Conservation (phyloP, 2,113 vertebrate genomes). For the Martes martes region DNA sequence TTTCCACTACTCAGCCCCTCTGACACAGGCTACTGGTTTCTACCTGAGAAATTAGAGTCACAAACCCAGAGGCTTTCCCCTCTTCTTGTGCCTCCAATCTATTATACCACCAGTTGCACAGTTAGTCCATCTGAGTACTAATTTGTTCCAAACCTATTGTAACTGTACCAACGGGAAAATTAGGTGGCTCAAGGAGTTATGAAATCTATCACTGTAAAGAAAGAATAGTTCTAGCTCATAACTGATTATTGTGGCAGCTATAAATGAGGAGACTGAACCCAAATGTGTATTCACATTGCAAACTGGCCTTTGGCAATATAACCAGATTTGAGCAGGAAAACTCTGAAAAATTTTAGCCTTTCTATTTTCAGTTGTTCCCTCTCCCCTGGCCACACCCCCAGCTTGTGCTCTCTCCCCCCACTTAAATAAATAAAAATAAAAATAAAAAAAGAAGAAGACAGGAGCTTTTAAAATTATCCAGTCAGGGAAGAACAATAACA, state of each 20-base stretch:
- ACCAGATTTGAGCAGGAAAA: neutral
- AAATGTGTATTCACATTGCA: neutral
- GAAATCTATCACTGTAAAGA: neutral
- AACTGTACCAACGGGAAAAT: neutral
- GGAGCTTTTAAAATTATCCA: neutral
- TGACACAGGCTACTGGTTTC: constrained; percentile 26
- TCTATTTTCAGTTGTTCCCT: neutral
- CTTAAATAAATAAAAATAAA: neutral
- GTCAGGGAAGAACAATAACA: neutral
- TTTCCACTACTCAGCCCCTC: neutral
- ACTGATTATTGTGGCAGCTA: neutral
- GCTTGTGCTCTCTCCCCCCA: neutral
- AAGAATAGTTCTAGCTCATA: neutral
- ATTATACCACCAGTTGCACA: neutral
- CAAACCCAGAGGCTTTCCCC: neutral
- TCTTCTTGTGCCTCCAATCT: neutral
- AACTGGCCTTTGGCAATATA: neutral
- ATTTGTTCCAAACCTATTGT: neutral
- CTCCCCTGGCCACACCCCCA: neutral
- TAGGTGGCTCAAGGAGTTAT: neutral
- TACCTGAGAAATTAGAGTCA: neutral
- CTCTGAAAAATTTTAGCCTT: neutral
- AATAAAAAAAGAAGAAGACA: neutral
- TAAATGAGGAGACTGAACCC: neutral
- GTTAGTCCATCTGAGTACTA: neutral